Conservation (phyloP, 2,113 vertebrate species). For the Forbesichthys agassizii region DNA sequence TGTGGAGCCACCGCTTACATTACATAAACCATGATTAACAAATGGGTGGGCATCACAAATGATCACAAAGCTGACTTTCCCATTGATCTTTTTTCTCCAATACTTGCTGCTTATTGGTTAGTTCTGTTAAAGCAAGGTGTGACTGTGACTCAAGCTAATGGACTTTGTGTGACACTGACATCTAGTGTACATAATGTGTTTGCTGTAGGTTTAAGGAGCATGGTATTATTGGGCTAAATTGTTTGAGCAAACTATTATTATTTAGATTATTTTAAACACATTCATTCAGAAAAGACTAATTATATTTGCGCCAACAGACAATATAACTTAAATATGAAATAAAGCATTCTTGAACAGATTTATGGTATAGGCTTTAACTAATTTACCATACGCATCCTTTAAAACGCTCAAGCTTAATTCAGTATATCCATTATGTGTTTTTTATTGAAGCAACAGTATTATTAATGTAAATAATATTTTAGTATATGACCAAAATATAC, state of each 20-base stretch:
- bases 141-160: neutral
- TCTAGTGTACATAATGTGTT: constrained; percentile 4
- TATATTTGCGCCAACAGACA: constrained; percentile 24
- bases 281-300: too few species aligned
- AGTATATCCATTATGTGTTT: constrained; percentile 4
- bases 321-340: constrained; percentile 35
- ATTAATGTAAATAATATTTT: neutral
- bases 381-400: constrained; percentile 1
- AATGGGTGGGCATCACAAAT: constrained; percentile 55
- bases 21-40: constrained; percentile 65
- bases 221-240: too few species aligned
- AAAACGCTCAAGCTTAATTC: neutral
- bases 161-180: neutral
- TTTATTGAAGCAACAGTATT: neutral
- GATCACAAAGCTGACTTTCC: constrained; percentile 43
- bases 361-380: neutral
- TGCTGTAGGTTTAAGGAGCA: neutral
- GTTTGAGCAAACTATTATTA: too few species aligned
- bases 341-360: constrained; percentile 11
- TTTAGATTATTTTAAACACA: too few species aligned
- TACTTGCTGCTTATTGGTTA: constrained; percentile 12
- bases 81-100: constrained; percentile 26
- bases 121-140: constrained; percentile 7
- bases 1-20: constrained; percentile 46
- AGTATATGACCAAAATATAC: constrained; percentile 1